A percentile compares a stretch with the other conserved stretches of the same genome.
phyloP scores from a whole-genome alignment of 2,797 vertebrate genomes.

The Sebastes oblongus region DNA sequence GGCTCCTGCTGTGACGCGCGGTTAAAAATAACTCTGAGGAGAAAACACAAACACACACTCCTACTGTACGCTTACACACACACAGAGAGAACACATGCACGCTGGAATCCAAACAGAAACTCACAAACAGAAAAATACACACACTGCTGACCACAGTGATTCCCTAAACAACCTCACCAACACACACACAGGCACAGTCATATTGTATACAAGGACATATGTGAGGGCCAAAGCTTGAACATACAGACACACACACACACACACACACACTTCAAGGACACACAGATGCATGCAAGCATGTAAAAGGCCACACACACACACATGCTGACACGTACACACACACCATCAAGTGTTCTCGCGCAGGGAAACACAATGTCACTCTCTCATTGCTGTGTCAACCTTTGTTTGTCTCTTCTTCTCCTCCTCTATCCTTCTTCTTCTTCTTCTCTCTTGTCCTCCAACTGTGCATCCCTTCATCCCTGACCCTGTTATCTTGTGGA shows the following conservation, averaged over 20 bases:
- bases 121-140: conserved; percentile 24
- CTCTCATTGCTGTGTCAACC: conserved; percentile 50
- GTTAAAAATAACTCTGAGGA: conserved; percentile 65
- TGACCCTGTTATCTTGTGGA: conserved; percentile 71
- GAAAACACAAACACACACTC: conserved; percentile 12
- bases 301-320: not conserved
- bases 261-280: not conserved
- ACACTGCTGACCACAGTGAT: conserved; percentile 39
- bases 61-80: conserved; percentile 32
- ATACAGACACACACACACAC: not conserved
- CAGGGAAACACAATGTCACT: conserved; percentile 36
- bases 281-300: not conserved
- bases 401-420: conserved; percentile 44
- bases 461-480: conserved; percentile 60
- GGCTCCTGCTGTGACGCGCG: conserved; percentile 44
- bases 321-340: not conserved
- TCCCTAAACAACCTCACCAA: conserved; percentile 5
- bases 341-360: not conserved
- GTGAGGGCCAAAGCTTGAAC: not conserved
- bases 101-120: conserved; percentile 35
- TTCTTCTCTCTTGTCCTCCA: conserved; percentile 35
- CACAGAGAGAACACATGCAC: conserved; percentile 4
- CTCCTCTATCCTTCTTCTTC: conserved; percentile 10
- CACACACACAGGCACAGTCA: not conserved
- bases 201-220: not conserved